phyloP scores from a whole-genome alignment of 2,113 vertebrate species.

The Platysternon megacephalum region DNA sequence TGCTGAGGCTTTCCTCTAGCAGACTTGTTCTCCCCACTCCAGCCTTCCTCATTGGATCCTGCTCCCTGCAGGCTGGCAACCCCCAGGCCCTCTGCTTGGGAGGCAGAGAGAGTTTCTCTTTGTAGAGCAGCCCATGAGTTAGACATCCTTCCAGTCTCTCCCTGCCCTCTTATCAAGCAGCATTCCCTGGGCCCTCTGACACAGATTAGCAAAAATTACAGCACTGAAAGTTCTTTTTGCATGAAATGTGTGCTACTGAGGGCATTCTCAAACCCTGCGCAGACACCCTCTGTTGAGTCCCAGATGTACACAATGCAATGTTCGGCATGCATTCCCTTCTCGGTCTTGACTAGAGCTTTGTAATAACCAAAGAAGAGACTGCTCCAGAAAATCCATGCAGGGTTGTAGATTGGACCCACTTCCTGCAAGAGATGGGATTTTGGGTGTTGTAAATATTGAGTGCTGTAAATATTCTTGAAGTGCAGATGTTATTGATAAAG shows the following conservation, averaged over 20 bases:
- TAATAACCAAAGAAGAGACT: background rate
- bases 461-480: background rate
- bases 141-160: background rate
- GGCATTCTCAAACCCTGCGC: background rate
- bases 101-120: background rate
- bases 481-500: background rate
- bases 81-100: background rate
- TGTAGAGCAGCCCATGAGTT: background rate
- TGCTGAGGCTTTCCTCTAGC: background rate
- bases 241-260: background rate
- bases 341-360: background rate
- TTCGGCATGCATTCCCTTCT: background rate
- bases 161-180: background rate
- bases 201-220: slow-evolving; percentile 51
- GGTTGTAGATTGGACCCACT: background rate
- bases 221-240: background rate
- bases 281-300: background rate
- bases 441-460: background rate
- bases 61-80: background rate
- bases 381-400: background rate
- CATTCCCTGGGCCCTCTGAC: background rate
- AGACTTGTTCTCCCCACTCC: too few relatives aligned
- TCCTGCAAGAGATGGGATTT: background rate
- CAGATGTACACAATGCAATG: background rate
- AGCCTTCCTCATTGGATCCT: background rate